phyloP scores from a whole-genome alignment of 2,797 vertebrate genomes.

The Thalassophryne amazonica region DNA sequence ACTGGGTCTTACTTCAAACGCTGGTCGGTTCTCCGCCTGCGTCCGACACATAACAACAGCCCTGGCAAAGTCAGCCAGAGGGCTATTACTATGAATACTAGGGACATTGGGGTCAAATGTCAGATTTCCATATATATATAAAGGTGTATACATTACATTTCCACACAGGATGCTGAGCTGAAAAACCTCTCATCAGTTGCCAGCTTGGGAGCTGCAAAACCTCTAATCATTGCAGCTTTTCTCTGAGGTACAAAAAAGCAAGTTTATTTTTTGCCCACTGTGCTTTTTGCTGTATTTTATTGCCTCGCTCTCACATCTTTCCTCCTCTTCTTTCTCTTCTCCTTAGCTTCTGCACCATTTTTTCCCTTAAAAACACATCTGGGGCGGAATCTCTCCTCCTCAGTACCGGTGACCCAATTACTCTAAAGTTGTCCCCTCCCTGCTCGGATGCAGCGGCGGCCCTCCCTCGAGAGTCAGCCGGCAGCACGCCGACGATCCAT shows the following conservation, averaged over 20 bases:
- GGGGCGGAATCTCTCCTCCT: conserved; percentile 50
- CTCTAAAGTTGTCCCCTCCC: conserved; percentile 67
- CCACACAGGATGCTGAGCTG: too few relatives aligned
- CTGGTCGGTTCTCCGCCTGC: too few relatives aligned
- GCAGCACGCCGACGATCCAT: conserved; percentile 58
- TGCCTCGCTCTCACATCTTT: conserved; percentile 1
- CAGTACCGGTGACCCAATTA: conserved; percentile 76
- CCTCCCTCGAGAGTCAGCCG: conserved; percentile 61
- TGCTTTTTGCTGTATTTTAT: conserved; percentile 10
- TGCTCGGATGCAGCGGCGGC: conserved; percentile 53
- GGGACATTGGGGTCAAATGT: too few relatives aligned
- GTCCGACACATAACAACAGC: too few relatives aligned
- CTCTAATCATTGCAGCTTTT: conserved; percentile 34
- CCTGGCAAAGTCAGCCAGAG: too few relatives aligned
- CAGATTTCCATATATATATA: too few relatives aligned
- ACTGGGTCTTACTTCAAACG: too few relatives aligned
- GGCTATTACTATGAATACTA: too few relatives aligned
- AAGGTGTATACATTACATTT: too few relatives aligned
- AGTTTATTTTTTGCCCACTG: conserved; percentile 31
- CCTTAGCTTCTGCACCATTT: conserved; percentile 30
- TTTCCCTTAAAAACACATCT: conserved; percentile 48
- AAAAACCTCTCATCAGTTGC: background rate
- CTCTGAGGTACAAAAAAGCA: conserved; percentile 25
- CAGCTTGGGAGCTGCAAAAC: too few relatives aligned
- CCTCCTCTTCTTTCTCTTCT: conserved; percentile 14